A percentile compares a stretch with the other conserved stretches of the same genome.
These are phyloP conservation scores for Boloria euphrosyne DNA, from an alignment of 2,888 invertebrate genomes.

Conservation along the genomic window DNA sequence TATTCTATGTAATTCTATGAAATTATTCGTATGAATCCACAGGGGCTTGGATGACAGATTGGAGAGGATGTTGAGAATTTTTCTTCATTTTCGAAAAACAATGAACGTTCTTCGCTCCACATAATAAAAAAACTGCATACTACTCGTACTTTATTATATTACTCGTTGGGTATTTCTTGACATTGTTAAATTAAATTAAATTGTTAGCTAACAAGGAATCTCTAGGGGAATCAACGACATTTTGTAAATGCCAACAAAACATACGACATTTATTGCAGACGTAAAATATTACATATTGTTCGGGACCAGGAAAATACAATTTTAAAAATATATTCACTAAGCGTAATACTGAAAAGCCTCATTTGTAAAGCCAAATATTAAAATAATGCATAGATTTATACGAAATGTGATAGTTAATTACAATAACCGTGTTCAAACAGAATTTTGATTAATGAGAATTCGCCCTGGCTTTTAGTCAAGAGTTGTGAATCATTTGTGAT, in stretches of 20 bases:
- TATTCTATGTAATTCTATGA: too few relatives aligned
- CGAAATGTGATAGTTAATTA: conserved; percentile 14
- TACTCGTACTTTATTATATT: background rate
- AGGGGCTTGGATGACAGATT: too few relatives aligned
- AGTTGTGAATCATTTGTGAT: conserved; percentile 29
- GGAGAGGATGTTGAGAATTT: too few relatives aligned
- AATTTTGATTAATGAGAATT: conserved; percentile 33
- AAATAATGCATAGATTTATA: conserved; percentile 4
- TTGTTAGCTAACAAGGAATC: conserved; percentile 6
- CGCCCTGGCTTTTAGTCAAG: conserved; percentile 30
- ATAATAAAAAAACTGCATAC: too few relatives aligned
- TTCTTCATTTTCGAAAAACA: too few relatives aligned
- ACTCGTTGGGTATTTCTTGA: background rate
- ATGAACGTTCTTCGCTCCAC: too few relatives aligned
- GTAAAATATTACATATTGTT: background rate
- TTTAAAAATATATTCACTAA: too few relatives aligned
- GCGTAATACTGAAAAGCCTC: too few relatives aligned
- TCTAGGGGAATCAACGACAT: conserved; percentile 15
- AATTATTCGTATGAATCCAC: too few relatives aligned
- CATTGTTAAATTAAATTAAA: background rate
- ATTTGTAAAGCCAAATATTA: background rate
- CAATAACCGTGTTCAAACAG: conserved; percentile 23
- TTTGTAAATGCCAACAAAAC: conserved; percentile 14
- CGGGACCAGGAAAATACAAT: background rate
- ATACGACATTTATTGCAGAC: background rate